Evolutionary conservation across 1,140 invertebrate genomes (phyloP).

Genomic region (Frieseomelitta varia): DNA sequence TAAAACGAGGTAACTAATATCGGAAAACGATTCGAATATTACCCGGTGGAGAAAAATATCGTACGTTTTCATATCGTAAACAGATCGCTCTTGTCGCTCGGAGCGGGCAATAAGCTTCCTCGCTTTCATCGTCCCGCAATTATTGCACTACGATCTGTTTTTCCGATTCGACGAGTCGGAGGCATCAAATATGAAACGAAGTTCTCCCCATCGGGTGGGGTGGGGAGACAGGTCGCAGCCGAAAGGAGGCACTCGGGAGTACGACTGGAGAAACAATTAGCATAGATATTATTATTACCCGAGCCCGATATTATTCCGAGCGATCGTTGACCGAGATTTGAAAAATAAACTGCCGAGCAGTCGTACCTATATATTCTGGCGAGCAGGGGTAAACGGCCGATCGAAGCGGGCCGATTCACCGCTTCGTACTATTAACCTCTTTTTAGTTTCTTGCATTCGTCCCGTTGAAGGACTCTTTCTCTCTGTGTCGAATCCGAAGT

Average conservation of each 20-base stretch:
- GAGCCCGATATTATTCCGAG: slow-evolving; percentile 15
- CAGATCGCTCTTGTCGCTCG: not conserved
- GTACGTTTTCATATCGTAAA: not conserved
- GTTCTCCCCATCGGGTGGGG: not conserved
- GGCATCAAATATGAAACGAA: not conserved
- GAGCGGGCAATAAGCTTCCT: not conserved
- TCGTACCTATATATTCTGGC: not conserved
- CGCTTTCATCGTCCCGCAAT: no score
- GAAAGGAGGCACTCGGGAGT: not conserved
- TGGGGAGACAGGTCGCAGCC: not conserved
- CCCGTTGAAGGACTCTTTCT: slow-evolving; percentile 12
- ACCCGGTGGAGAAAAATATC: no score
- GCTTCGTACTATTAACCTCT: slow-evolving; percentile 40
- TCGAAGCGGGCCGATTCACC: slow-evolving; percentile 4
- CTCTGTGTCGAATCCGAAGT: no score
- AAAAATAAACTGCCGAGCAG: slow-evolving; percentile 16
- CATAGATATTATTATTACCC: slow-evolving; percentile 8
- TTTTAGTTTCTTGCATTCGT: slow-evolving; percentile 27
- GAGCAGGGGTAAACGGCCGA: slow-evolving; percentile 24
- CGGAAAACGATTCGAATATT: no score
- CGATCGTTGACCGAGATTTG: slow-evolving; percentile 43
- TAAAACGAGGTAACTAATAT: no score
- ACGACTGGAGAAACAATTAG: not conserved
- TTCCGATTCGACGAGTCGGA: no score
- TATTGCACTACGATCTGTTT: no score